A percentile compares a stretch with the other conserved stretches of the same genome.
These are phyloP conservation scores for Zaprionus davidi DNA, from an alignment of 1,140 invertebrate species.

Conservation along the genomic window DNA sequence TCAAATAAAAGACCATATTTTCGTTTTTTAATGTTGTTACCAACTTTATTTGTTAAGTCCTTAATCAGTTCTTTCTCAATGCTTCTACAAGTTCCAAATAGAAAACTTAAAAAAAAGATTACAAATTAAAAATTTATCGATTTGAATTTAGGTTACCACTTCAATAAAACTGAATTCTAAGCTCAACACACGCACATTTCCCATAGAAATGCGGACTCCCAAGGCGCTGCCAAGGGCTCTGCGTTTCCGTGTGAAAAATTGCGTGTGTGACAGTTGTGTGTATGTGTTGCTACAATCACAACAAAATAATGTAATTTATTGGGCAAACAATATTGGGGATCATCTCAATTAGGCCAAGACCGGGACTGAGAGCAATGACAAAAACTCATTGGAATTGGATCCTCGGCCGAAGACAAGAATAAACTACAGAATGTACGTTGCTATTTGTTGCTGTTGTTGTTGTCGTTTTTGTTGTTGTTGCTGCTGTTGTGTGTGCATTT, in stretches of 20 bases:
- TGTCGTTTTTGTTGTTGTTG: constrained; percentile 47
- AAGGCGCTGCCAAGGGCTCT: constrained; percentile 41
- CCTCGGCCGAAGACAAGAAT: constrained; percentile 50
- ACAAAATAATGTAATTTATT: constrained; percentile 51
- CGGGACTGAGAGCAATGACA: constrained; percentile 57
- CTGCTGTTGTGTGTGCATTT: constrained; percentile 53
- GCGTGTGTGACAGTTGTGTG: constrained; percentile 27
- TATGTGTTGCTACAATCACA: constrained; percentile 38
- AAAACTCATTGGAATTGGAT: constrained; percentile 64
- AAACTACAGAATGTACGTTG: constrained; percentile 82
- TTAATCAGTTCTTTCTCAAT: constrained; percentile 81
- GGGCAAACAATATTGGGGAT: constrained; percentile 32
- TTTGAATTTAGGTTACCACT: constrained; percentile 56
- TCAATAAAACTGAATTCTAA: constrained; percentile 77
- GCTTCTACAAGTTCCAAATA: constrained; percentile 78
- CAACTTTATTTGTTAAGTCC: constrained; percentile 82
- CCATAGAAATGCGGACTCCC: constrained; percentile 33
- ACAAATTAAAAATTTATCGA: constrained; percentile 70
- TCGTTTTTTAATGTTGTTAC: constrained; percentile 78
- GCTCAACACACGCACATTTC: constrained; percentile 13
- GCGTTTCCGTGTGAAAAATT: constrained; percentile 29
- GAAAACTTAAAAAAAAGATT: constrained; percentile 76
- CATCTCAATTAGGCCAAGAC: constrained; percentile 48
- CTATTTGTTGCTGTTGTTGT: constrained; percentile 65
- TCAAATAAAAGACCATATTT: neutral